Evolutionary conservation across 2,888 invertebrate species (phyloP), one percentile per base, ranked within the genome.

Genomic region (Drosophila quasianomalipes): DNA sequence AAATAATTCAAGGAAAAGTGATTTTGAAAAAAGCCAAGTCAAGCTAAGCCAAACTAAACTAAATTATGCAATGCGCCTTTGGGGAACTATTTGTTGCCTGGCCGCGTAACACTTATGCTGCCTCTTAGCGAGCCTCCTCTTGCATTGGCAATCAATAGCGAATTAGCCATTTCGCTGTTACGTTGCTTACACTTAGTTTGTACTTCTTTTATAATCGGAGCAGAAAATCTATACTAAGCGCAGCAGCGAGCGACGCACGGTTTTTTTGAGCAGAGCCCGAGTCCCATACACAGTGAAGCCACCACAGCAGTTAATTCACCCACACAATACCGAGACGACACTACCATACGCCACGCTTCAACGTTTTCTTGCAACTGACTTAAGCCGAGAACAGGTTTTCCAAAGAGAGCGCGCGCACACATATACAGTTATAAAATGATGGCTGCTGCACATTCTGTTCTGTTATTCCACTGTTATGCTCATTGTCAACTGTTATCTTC

Each of bases 381-480:
- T 44, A 70, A 81, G 54, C 58, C 74, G 57, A 67, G 76, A 81
- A 81, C 83, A 81, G 81, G 81, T 81, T 81, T 78, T 71, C 16
- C 53, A 70, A 60, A 76, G 76, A 76, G 77, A 41, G 61, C 74
- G 53, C 51, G 76, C 49, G 64, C 74, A 49, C 41, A 49, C 49
- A 35, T 30, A 57, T 37, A 28, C 44, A 70, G 10, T 31, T 31
- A 22, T 7, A 81, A 97, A 97, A 90, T 0, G 4, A 92, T 97
- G 16, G 47, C 53, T 47, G 44, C 57, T 30, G 3, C 4, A n/a
- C 16, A 39, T 30, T n/a, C 55, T 70, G 61, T 51, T 58, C 61
- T 70, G 61, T 61, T 71, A 71, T 9, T 30, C 1, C 14, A 28
- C 52, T 53, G 71, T 63, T 63, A 22, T 30, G 10, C 72, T 71